Base-by-base conservation (phyloP, 1,140 invertebrate genomes). In the Caenorhabditis brenneri region DNA sequence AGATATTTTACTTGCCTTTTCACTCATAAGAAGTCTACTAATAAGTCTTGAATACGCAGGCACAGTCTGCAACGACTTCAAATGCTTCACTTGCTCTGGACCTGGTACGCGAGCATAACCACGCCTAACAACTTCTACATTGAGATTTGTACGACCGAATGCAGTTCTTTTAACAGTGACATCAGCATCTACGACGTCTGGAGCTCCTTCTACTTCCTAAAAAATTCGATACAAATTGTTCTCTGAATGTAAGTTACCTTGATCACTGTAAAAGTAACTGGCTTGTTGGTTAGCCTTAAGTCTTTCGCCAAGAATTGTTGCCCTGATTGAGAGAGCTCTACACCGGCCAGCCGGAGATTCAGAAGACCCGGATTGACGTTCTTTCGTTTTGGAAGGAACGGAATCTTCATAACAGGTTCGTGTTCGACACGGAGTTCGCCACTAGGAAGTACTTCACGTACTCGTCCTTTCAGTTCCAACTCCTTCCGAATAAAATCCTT, bases 401-500 rank as follows among this genome's bases (percentile, higher is more conserved):
- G 89, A 29, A 91, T 58, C 36, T 48, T 79, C 55, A 89, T 80
- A 29, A 88, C 58, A 4, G 89, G 89, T 42, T 87, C 80, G 80
- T 90, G 89, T 51, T 91, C 87, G 15, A 90, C 86, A 79, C 82
- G 84, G 2, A 90, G 46, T 19, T 85, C 74, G 19, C 89, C 89
- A 51, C 69, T 87, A 36, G 87, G 80, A 46, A 83, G 84, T 15
- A 90, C 84, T 78, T 88, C 85, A 22, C 88, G 74, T 29, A 90
- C 83, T 46, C 85, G 81, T 60, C 89, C 89, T 53, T 88, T 88
- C 46, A 90, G 74, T 80, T 87, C 82, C 29, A 89, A 36, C 53
- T 90, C 88, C 36, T 88, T 89, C 4, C 87, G 88, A 82, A 89
- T 85, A 79, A 88, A 90, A n/a, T 89, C 87, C 42, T 87, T 80